Conservation (phyloP, 35 echinoderm and acorn worm genomes). For the Eucidaris tribuloides region DNA sequence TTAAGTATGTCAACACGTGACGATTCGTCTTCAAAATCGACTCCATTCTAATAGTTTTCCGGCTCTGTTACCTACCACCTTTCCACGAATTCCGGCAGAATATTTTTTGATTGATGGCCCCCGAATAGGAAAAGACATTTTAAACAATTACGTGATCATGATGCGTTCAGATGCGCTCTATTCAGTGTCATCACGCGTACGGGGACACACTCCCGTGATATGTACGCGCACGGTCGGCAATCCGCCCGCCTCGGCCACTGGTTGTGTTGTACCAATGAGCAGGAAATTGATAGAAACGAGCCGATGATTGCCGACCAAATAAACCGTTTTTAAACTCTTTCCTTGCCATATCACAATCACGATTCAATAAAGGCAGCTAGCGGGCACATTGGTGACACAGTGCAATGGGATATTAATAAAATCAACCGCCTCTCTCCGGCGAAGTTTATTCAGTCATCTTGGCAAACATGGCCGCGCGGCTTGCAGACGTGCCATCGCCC, state of each 20-base stretch:
- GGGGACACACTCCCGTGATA: background rate
- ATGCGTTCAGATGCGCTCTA: too few relatives aligned
- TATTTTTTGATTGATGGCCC: too few relatives aligned
- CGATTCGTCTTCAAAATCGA: too few relatives aligned
- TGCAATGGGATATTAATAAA: conserved; percentile 24
- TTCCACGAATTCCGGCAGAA: too few relatives aligned
- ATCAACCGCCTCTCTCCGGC: background rate
- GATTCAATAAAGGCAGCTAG: background rate
- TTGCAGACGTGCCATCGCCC: background rate
- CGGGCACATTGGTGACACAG: background rate
- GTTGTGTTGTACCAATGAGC: conserved; percentile 13
- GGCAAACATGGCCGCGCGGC: background rate
- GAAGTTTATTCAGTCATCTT: conserved; percentile 19
- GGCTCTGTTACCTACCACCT: too few relatives aligned
- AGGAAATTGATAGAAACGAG: conserved; percentile 38
- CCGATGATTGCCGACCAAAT: conserved; percentile 17
- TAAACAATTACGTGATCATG: too few relatives aligned
- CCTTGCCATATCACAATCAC: background rate
- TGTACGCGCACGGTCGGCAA: background rate
- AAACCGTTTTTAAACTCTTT: conserved; percentile 7
- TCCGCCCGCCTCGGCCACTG: background rate
- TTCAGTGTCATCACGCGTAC: too few relatives aligned
- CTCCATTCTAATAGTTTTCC: too few relatives aligned
- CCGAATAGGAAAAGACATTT: too few relatives aligned
- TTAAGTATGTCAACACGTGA: too few relatives aligned